Evolutionary conservation across 2,113 vertebrate genomes (phyloP).

Genomic region (Chaetodon trifascialis): DNA sequence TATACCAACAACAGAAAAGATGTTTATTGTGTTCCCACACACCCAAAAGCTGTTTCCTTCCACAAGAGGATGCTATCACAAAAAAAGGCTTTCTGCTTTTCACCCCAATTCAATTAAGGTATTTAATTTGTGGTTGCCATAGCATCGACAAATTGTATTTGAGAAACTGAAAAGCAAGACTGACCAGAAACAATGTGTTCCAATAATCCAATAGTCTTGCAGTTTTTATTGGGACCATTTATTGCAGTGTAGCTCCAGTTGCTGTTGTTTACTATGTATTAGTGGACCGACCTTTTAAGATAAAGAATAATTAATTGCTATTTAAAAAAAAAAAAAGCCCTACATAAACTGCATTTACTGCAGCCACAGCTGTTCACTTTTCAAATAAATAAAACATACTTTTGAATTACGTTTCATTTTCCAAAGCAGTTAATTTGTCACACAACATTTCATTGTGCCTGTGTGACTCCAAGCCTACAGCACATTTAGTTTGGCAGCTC

Average conservation of each 20-base stretch:
- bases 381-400: constrained; percentile 7
- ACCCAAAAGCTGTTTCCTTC: neutral
- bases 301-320: neutral
- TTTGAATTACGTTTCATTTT: constrained; percentile 16
- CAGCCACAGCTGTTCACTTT: constrained; percentile 26
- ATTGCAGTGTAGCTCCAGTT: neutral
- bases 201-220: neutral
- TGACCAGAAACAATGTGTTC: neutral
- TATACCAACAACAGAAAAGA: neutral
- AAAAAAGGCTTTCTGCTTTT: neutral
- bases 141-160: neutral
- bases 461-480: constrained; percentile 32
- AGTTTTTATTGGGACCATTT: too few species aligned
- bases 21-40: neutral
- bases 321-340: neutral
- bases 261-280: neutral
- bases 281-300: neutral
- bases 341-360: neutral
- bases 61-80: neutral
- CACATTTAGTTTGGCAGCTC: constrained; percentile 56
- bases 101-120: neutral
- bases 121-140: neutral
- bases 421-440: constrained; percentile 30
- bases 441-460: constrained; percentile 35
- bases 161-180: neutral